Base-by-base conservation (phyloP, 1,140 invertebrate genomes). In the Littorina saxatilis region DNA sequence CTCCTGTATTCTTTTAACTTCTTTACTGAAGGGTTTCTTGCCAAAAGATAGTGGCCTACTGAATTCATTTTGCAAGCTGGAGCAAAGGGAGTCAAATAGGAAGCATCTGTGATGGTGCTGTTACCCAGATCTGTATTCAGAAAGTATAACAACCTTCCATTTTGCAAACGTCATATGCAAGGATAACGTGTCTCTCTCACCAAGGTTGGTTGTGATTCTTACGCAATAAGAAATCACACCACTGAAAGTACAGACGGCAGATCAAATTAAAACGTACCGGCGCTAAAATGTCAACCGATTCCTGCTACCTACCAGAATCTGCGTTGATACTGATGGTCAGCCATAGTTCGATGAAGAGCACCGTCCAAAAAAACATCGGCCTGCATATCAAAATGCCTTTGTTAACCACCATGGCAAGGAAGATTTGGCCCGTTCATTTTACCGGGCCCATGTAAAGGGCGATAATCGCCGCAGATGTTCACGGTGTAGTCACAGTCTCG, bases 301-400 rank as follows among this genome's bases (percentile, higher is more conserved):
- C 4, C 20, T 66, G 3, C 20, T 2, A 9, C 29, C 23, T 39
- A 68, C 66, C 66, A 35, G 66, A 68, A 40, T 68, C 66, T 68
- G 66, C 66, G 15, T 23, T 68, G 66, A 68, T 32, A 17, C 37
- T 68, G 66, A 35, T 35, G 66, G 35, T 39, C 66, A 68, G 66
- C 13, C 66, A 39, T 3, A 32, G 39, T 68, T 35, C 66, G 13
- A 68, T 0, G 35, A 68, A 0, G 15, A 68, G 11, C 2, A 32
- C 66, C 15, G 66, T 35, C 66, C 66, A 68, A 13, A 39, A 20
- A 68, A 39, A 17, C 9, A 20, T 39, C 66, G 66, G 66, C 39
- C 35, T 68, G 35, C 66, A 68, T 68, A 2, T 39, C 66, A 29
- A 37, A 32, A 23, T 15, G 66, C 66, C 66, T 68, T 68, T 39